Conservation (phyloP, 2,888 invertebrate genomes). For the Drosophila meridionalis region DNA sequence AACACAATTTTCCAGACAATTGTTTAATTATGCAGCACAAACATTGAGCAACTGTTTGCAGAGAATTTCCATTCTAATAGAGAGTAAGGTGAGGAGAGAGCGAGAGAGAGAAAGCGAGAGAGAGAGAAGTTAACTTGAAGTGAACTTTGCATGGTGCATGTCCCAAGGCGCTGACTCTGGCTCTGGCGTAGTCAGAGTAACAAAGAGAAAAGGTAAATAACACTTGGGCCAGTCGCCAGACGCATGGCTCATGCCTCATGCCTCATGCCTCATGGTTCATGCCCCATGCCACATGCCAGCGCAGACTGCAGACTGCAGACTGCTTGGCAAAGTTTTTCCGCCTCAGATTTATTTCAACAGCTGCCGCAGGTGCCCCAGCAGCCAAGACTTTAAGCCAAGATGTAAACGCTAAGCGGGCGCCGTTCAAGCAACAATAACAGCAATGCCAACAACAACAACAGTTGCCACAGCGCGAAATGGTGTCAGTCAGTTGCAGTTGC, state of each 20-base stretch:
- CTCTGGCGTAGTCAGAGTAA: conserved; percentile 26
- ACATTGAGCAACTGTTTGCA: conserved; percentile 51
- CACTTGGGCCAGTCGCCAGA: conserved; percentile 61
- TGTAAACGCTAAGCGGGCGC: conserved; percentile 32
- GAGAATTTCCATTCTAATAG: conserved; percentile 18
- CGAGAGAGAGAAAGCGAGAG: background rate
- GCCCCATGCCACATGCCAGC: conserved; percentile 23
- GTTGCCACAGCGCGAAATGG: conserved; percentile 33
- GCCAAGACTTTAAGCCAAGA: conserved; percentile 52
- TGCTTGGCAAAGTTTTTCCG: conserved; percentile 56
- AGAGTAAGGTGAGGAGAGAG: background rate
- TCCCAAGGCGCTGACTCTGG: conserved; percentile 18
- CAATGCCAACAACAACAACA: conserved; percentile 17
- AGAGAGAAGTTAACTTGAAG: conserved; percentile 24
- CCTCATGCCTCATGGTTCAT: conserved; percentile 31
- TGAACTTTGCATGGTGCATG: conserved; percentile 48
- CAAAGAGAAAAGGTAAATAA: conserved; percentile 73
- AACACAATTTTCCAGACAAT: conserved; percentile 61
- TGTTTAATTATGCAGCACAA: conserved; percentile 73
- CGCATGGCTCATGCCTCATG: conserved; percentile 32
- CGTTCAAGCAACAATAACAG: conserved; percentile 36
- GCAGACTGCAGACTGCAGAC: conserved; percentile 1
- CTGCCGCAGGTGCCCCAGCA: conserved; percentile 45
- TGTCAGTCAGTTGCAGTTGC: conserved; percentile 53
- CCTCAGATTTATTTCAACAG: conserved; percentile 71